These are phyloP conservation scores for Antennarius striatus DNA, from an alignment of 2,113 vertebrate species.

Conservation along the genomic window DNA sequence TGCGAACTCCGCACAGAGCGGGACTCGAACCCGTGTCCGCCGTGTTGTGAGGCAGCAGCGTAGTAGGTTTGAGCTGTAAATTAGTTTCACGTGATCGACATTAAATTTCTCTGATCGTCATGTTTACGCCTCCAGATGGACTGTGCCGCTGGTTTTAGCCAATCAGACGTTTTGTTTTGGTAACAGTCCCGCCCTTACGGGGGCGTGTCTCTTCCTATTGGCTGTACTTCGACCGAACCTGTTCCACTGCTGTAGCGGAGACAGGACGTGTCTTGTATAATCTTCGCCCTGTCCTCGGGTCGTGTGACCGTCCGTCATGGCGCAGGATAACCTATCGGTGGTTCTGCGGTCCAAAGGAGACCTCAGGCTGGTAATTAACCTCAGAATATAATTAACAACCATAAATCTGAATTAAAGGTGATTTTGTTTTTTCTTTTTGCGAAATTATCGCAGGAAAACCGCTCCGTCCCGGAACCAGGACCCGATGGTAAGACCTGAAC, in stretches of 20 bases:
- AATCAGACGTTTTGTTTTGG: slow-evolving; percentile 57
- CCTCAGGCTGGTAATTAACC: slow-evolving; percentile 74
- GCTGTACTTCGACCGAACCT: no score
- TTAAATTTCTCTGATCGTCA: no score
- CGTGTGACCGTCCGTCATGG: slow-evolving; percentile 57
- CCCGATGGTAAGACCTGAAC: slow-evolving; percentile 56
- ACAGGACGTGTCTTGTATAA: no score
- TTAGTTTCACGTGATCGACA: no score
- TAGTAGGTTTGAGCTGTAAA: no score
- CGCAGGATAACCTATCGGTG: slow-evolving; percentile 74
- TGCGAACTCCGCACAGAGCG: no score
- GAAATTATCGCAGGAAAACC: slow-evolving; percentile 67
- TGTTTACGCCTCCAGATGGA: no score
- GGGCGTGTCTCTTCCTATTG: no score
- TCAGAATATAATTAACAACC: background rate
- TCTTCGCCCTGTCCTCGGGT: background rate
- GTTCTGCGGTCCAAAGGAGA: slow-evolving; percentile 76
- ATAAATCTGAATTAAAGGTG: background rate
- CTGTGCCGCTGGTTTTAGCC: slow-evolving; percentile 10
- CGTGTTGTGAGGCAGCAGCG: no score
- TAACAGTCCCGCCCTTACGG: no score
- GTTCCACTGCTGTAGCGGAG: no score
- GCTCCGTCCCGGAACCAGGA: slow-evolving; percentile 77
- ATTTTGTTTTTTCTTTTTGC: slow-evolving; percentile 2
- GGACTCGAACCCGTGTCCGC: no score